Conservation (phyloP, 2,797 vertebrate genomes). For the Alfaro cultratus region DNA sequence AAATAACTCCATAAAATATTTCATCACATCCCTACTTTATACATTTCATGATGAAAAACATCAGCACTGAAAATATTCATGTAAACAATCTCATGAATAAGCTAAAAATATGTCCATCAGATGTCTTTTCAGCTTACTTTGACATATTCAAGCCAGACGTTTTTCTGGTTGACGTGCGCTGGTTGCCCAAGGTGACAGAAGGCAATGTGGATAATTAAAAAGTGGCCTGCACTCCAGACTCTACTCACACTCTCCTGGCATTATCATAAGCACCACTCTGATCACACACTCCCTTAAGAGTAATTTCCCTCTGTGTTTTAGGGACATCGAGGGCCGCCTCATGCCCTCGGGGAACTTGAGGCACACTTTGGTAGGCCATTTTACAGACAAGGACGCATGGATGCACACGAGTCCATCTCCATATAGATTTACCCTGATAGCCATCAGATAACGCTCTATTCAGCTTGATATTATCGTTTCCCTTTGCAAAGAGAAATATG, state of each 20-base stretch:
- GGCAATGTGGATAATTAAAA: constrained; percentile 70
- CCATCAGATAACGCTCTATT: constrained; percentile 70
- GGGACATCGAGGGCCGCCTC: constrained; percentile 42
- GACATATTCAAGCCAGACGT: constrained; percentile 25
- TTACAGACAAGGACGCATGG: constrained; percentile 23
- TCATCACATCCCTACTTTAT: background rate
- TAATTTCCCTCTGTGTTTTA: constrained; percentile 71
- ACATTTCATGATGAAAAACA: background rate
- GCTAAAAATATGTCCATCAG: background rate
- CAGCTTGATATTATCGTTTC: constrained; percentile 72
- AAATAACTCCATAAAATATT: too few relatives aligned
- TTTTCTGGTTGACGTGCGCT: constrained; percentile 43
- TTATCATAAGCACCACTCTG: constrained; percentile 75
- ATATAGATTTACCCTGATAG: constrained; percentile 68
- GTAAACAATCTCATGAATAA: background rate
- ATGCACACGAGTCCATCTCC: constrained; percentile 37
- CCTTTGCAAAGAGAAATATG: constrained; percentile 76
- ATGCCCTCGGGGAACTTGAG: constrained; percentile 32
- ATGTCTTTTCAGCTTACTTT: constrained; percentile 10
- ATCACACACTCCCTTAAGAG: constrained; percentile 71
- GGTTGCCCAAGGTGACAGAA: constrained; percentile 64
- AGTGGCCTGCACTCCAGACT: constrained; percentile 72
- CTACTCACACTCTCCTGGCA: constrained; percentile 66
- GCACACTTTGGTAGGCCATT: constrained; percentile 38
- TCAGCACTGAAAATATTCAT: background rate